Conservation (phyloP, 2,888 invertebrate genomes). For the Ceramica pisi region DNA sequence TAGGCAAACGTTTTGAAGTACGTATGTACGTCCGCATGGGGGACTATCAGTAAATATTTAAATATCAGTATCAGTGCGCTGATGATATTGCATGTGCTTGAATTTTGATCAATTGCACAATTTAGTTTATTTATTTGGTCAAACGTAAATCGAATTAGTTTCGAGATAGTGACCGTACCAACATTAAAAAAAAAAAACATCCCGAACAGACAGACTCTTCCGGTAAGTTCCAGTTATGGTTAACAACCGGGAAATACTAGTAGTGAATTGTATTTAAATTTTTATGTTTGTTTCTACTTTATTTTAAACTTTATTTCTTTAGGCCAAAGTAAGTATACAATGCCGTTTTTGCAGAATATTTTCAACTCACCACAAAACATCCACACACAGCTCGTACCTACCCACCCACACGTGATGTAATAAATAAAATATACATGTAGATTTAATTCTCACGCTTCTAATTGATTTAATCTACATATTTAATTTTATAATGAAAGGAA, state of each 20-base stretch:
- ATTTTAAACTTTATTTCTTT: not conserved
- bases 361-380: not conserved
- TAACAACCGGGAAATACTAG: not conserved
- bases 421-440: not conserved
- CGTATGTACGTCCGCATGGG: not conserved
- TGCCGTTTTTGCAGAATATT: not conserved
- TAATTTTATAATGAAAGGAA: conserved; percentile 20
- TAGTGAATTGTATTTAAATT: not conserved
- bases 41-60: not conserved
- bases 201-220: not conserved
- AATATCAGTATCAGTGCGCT: no score
- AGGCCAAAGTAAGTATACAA: not conserved
- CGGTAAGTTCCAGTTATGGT: not conserved
- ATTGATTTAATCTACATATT: conserved; percentile 17
- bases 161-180: not conserved
- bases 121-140: not conserved
- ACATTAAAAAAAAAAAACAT: not conserved
- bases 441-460: conserved; percentile 28
- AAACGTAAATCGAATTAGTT: conserved; percentile 3
- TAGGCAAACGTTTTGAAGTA: not conserved
- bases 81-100: no score
- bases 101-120: not conserved
- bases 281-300: not conserved
- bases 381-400: not conserved
- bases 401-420: not conserved